Evolutionary conservation across 2,113 vertebrate genomes (phyloP).

Genomic region (Scartelaos histophorus): DNA sequence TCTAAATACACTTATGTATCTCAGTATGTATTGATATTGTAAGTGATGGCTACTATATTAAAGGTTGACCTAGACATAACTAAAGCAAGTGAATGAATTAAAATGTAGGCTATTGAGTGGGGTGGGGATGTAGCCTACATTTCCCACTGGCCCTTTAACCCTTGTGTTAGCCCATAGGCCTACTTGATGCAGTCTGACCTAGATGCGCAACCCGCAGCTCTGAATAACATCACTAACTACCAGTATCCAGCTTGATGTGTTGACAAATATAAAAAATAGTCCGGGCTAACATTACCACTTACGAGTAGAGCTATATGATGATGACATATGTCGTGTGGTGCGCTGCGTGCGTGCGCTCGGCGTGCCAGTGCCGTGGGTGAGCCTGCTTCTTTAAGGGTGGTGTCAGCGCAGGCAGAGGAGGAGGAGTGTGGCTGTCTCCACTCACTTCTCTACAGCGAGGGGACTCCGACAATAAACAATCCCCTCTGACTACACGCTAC

Average conservation of each 20-base stretch:
- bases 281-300: background rate
- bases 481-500: constrained; percentile 60
- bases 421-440: constrained; percentile 68
- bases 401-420: constrained; percentile 66
- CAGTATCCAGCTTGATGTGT: background rate
- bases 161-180: background rate
- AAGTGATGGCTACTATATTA: background rate
- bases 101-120: background rate
- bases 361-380: constrained; percentile 35
- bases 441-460: constrained; percentile 71
- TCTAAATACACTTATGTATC: too few species aligned
- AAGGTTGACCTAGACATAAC: background rate
- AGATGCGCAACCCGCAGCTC: background rate
- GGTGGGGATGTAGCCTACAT: background rate
- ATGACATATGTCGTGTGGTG: background rate
- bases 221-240: background rate
- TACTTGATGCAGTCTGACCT: background rate
- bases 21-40: background rate
- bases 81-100: background rate
- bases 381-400: constrained; percentile 79
- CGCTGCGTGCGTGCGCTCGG: constrained; percentile 13
- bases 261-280: background rate
- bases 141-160: background rate
- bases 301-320: background rate
- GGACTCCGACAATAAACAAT: constrained; percentile 79